These are phyloP conservation scores for Hipposideros armiger DNA, from an alignment of 2,113 vertebrate genomes.

Conservation along the genomic window DNA sequence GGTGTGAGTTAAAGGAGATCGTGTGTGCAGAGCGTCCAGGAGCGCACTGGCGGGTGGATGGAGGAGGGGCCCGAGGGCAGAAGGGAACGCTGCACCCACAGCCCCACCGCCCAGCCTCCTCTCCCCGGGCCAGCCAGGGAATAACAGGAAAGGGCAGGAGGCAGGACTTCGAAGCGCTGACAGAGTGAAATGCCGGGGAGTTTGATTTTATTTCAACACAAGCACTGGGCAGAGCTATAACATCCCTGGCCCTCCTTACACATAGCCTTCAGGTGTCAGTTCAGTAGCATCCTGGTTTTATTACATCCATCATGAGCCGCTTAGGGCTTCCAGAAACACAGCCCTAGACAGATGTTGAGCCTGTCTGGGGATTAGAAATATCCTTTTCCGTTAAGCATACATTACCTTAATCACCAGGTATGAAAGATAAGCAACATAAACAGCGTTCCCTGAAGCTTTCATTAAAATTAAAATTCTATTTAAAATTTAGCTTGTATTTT, in stretches of 20 bases:
- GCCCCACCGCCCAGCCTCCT: neutral
- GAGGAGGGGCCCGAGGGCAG: fast-evolving
- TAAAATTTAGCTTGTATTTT: conserved; percentile 87
- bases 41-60: fast-evolving
- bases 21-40: fast-evolving
- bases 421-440: conserved; percentile 88
- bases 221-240: conserved; percentile 70
- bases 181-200: conserved; percentile 69
- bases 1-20: neutral
- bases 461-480: conserved; percentile 91
- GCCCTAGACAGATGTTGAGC: conserved; percentile 86
- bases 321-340: conserved; percentile 85
- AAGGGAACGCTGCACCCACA: neutral
- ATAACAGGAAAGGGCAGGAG: conserved; percentile 6
- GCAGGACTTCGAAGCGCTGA: conserved; percentile 69
- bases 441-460: conserved; percentile 88
- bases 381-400: conserved; percentile 90
- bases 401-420: conserved; percentile 92
- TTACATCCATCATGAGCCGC: conserved; percentile 86
- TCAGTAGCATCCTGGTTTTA: conserved; percentile 77
- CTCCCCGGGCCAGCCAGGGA: neutral
- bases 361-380: conserved; percentile 89
- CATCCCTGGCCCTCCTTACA: conserved; percentile 75
- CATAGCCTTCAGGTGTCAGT: conserved; percentile 85
- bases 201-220: conserved; percentile 76